A percentile compares a stretch with the other conserved stretches of the same genome.
Evolutionary conservation across 2,888 invertebrate species (phyloP).

Genomic region (Malachius bipustulatus): DNA sequence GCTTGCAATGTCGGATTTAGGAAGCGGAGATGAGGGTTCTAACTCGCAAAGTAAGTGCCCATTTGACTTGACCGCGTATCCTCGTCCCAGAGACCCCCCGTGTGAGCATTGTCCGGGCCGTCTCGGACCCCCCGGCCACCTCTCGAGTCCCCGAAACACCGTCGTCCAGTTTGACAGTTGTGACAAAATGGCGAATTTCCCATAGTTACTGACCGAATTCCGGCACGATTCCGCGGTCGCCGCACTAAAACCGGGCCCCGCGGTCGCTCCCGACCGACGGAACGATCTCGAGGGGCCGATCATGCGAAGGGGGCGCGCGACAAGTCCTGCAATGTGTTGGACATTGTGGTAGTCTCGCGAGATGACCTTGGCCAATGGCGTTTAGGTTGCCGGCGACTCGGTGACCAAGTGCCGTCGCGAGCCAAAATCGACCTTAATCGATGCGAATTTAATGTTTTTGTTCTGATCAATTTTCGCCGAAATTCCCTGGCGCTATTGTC

Average conservation of each 20-base stretch:
- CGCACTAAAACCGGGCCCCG: too few species aligned
- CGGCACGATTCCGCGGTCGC: too few species aligned
- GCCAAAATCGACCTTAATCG: slow-evolving; percentile 24
- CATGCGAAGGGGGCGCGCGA: too few species aligned
- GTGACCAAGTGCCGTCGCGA: slow-evolving; percentile 23
- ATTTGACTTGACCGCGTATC: too few species aligned
- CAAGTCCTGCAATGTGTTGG: slow-evolving; percentile 27
- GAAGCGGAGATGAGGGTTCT: slow-evolving; percentile 68
- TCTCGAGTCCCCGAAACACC: too few species aligned
- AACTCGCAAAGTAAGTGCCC: slow-evolving; percentile 64
- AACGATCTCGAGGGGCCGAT: too few species aligned
- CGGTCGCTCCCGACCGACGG: too few species aligned
- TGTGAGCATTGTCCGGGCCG: too few species aligned
- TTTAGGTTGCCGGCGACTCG: slow-evolving; percentile 32
- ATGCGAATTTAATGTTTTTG: slow-evolving; percentile 20
- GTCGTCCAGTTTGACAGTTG: slow-evolving; percentile 26
- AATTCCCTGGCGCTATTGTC: not conserved
- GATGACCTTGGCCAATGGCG: slow-evolving; percentile 37
- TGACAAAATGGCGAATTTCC: slow-evolving; percentile 31
- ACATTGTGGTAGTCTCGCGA: slow-evolving; percentile 35
- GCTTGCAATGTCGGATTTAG: slow-evolving; percentile 62
- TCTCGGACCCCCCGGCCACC: too few species aligned
- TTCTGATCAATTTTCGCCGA: slow-evolving; percentile 23
- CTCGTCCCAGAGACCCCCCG: too few species aligned
- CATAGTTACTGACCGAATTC: slow-evolving; percentile 13